Evolutionary conservation across 2,797 vertebrate genomes (phyloP).

Genomic region (Sebastes aleutianus): DNA sequence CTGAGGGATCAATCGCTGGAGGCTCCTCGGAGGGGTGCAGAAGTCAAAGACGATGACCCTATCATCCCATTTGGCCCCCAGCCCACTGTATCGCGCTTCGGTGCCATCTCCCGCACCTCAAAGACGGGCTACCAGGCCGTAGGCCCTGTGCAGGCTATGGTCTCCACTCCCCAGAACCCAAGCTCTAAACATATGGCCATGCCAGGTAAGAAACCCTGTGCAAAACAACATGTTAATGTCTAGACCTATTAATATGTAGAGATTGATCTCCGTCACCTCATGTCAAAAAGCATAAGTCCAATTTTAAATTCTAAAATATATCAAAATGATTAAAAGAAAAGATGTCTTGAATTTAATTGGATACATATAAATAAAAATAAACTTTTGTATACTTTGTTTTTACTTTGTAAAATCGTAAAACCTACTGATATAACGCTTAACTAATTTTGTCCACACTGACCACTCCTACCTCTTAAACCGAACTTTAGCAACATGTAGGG

Average conservation of each 20-base stretch:
- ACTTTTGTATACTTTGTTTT: background rate
- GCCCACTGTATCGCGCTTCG: constrained; percentile 96
- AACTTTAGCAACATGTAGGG: background rate
- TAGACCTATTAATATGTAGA: background rate
- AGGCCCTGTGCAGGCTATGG: constrained; percentile 91
- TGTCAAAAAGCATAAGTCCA: background rate
- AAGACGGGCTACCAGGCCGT: constrained; percentile 95
- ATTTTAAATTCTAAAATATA: background rate
- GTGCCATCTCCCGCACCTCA: constrained; percentile 96
- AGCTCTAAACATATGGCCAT: constrained; percentile 82
- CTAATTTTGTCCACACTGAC: background rate
- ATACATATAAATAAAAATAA: background rate
- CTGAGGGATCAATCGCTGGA: constrained; percentile 91
- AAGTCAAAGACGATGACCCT: constrained; percentile 94
- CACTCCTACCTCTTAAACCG: background rate
- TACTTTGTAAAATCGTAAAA: background rate
- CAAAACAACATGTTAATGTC: background rate
- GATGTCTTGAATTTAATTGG: background rate
- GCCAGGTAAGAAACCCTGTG: constrained; percentile 60
- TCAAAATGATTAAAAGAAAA: background rate
- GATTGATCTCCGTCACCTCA: background rate
- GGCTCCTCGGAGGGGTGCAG: constrained; percentile 89
- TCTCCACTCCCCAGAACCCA: constrained; percentile 83
- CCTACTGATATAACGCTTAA: background rate
- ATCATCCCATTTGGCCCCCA: constrained; percentile 97